Evolutionary conservation across 2,113 vertebrate genomes (phyloP).

Genomic region (Rhineura floridana): DNA sequence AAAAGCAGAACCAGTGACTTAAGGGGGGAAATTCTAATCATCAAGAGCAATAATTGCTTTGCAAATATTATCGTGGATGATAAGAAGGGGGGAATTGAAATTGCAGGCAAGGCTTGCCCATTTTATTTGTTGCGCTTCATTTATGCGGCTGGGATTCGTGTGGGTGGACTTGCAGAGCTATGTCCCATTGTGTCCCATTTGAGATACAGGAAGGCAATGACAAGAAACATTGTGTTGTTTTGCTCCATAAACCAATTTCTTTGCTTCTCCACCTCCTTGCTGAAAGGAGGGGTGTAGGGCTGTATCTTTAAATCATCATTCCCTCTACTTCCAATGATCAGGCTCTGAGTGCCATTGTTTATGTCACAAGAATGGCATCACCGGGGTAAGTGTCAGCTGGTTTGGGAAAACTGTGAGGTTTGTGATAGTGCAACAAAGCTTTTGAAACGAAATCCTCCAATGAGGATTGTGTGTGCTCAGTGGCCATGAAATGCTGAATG

Average conservation of each 20-base stretch:
- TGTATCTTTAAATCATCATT: constrained; percentile 31
- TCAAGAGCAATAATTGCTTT: constrained; percentile 68
- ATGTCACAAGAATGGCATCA: no score
- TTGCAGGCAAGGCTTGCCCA: constrained; percentile 4
- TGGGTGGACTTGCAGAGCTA: constrained; percentile 15
- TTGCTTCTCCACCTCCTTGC: not conserved
- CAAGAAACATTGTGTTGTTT: constrained; percentile 44
- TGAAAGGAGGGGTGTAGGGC: not conserved
- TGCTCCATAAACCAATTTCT: constrained; percentile 3
- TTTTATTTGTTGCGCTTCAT: constrained; percentile 41
- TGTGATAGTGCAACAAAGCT: no score
- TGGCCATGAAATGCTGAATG: no score
- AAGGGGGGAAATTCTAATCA: constrained; percentile 56
- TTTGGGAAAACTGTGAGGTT: no score
- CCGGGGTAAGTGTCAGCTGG: no score
- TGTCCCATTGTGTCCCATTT: not conserved
- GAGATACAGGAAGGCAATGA: constrained; percentile 51
- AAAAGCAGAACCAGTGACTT: constrained; percentile 65
- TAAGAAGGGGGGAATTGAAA: constrained; percentile 61
- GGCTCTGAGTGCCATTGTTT: no score
- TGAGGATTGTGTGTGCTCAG: no score
- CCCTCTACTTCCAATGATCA: not conserved
- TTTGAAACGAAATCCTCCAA: no score
- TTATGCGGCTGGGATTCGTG: constrained; percentile 42
- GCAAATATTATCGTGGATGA: constrained; percentile 64